Base-by-base conservation (phyloP, 2,113 vertebrate genomes). In the Microtus richardsoni region DNA sequence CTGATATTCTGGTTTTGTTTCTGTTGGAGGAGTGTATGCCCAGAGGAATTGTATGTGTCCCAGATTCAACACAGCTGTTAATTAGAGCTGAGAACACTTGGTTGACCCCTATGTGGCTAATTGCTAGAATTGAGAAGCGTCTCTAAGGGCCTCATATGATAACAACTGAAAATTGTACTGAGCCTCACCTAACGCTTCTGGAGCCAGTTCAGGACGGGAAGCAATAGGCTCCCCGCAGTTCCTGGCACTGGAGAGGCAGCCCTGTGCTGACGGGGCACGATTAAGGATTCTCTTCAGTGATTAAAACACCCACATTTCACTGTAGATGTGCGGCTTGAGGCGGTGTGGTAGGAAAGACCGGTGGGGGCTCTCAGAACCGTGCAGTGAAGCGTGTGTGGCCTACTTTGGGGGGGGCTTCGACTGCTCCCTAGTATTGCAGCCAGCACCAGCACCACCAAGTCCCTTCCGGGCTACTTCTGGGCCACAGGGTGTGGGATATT, bases 61-160 rank as follows among this genome's bases (percentile, higher is more conserved):
- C 97, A 98, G 97, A 98, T 98, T 98, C 97, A 96, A 96, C 97
- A 97, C 97, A 98, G 97, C 97, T 98, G 97, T 97, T 98, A 98
- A 98, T 98, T 98, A 97, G 97, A 98, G 97, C 97, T 95, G 96
- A 97, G 97, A 97, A 96, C 94, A 93, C 97, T 97, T 95, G 96
- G 92, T 97, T 97, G 97, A 97, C 97, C 97, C 97, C 95, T 93
- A 93, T 95, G 97, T 95, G 95, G 97, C 97, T 98, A 97, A 97
- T 98, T 97, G 97, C 97, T 97, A 96, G 97, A 97, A 97, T 52
- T 84, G 97, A 97, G 97, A 95, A 95, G 93, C 2, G 68, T 98
- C 97, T 97, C 97, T 58, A 77, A 97, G 97, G 97, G 95, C 97
- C 95, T 97, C 77, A 9, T 82, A 94, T 75, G 97, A 97, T 97